Percentiles rank a stretch among this genome's conserved stretches.
These are phyloP conservation scores for Meloe dianella DNA, from an alignment of 2,888 invertebrate species.

Conservation along the genomic window DNA sequence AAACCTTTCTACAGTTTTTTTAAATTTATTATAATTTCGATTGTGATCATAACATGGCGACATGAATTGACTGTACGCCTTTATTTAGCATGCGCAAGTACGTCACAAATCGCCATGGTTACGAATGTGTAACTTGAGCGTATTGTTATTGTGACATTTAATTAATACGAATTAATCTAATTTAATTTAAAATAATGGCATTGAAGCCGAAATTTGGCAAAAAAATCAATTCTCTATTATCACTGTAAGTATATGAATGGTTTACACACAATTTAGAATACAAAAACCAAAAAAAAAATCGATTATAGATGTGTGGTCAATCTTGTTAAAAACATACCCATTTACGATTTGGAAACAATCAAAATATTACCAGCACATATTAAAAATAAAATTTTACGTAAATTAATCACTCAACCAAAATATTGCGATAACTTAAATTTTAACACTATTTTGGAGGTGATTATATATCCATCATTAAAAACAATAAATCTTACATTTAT, in stretches of 20 bases:
- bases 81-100: too few relatives aligned
- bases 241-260: constrained; percentile 22
- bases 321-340: constrained; percentile 42
- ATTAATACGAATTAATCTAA: neutral
- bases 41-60: too few relatives aligned
- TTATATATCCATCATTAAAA: constrained; percentile 47
- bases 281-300: too few relatives aligned
- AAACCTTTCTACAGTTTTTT: too few relatives aligned
- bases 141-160: too few relatives aligned
- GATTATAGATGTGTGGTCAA: constrained; percentile 40
- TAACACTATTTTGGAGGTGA: constrained; percentile 40
- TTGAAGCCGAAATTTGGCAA: constrained; percentile 11
- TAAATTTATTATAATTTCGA: too few relatives aligned
- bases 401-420: constrained; percentile 40
- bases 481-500: constrained; percentile 50
- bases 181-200: neutral
- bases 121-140: too few relatives aligned
- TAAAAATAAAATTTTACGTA: constrained; percentile 49
- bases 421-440: constrained; percentile 44
- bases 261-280: neutral
- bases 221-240: constrained; percentile 22
- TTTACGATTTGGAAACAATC: constrained; percentile 35
- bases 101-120: too few relatives aligned
- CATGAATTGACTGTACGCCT: too few relatives aligned
- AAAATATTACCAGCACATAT: constrained; percentile 44